Evolutionary conservation across 2,797 vertebrate genomes (phyloP).

Genomic region (Phylloscopus collybita): DNA sequence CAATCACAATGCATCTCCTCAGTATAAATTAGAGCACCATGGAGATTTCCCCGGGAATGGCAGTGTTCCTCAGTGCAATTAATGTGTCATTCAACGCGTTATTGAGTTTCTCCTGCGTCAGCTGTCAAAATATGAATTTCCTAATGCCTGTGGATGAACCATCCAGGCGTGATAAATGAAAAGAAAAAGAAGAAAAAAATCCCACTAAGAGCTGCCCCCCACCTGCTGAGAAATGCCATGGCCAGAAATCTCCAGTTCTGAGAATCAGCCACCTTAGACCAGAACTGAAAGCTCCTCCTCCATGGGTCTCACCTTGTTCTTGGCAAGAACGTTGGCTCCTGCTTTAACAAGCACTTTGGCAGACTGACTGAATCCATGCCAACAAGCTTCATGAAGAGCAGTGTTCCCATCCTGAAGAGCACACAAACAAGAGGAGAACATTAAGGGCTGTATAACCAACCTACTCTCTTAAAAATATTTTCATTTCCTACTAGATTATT

Average conservation of each 20-base stretch:
- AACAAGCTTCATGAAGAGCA: conserved; percentile 92
- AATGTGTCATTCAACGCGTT: background rate
- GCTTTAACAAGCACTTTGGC: conserved; percentile 94
- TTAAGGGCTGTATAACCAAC: background rate
- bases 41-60: conserved; percentile 16
- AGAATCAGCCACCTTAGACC: background rate
- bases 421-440: background rate
- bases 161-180: background rate
- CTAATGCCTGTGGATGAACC: background rate
- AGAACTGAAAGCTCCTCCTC: conserved; percentile 16
- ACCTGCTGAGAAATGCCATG: background rate
- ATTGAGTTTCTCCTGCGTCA: background rate
- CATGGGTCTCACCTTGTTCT: conserved; percentile 89
- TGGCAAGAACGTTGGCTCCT: conserved; percentile 93
- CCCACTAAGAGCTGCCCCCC: background rate
- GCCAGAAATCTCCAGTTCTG: background rate
- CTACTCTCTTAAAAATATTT: background rate
- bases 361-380: conserved; percentile 96
- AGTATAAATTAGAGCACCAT: background rate
- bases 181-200: background rate
- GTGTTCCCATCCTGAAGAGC: conserved; percentile 90
- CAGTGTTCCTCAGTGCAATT: conserved; percentile 11
- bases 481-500: background rate
- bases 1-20: background rate
- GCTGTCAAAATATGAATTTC: conserved; percentile 33